Conservation (phyloP, 2,113 vertebrate genomes). For the Megaceryle maxima region DNA sequence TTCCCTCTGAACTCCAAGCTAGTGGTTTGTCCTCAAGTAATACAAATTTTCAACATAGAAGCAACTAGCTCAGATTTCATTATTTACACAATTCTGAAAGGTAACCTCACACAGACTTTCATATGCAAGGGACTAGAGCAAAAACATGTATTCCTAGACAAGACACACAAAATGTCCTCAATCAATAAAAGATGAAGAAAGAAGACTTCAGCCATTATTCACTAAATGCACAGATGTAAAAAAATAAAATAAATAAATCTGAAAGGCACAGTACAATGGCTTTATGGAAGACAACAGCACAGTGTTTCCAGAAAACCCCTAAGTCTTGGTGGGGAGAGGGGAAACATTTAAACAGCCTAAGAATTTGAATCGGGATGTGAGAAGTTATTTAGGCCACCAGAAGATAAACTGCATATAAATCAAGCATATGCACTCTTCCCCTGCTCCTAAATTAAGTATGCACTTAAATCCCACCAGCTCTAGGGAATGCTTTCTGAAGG, state of each 20-base stretch:
- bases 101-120: not conserved
- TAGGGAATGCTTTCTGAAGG: slow-evolving; percentile 5
- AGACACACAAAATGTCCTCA: not conserved
- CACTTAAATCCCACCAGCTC: slow-evolving; percentile 24
- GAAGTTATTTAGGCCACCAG: slow-evolving; percentile 46
- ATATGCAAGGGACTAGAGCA: not conserved
- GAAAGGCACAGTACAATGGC: not conserved
- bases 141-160: not conserved
- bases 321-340: not conserved
- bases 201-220: not conserved
- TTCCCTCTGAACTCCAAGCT: not conserved
- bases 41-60: not conserved
- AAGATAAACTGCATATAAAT: slow-evolving; percentile 46
- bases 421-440: not conserved
- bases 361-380: slow-evolving; percentile 17
- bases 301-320: not conserved
- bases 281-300: slow-evolving; percentile 10
- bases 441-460: slow-evolving; percentile 28
- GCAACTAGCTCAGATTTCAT: not conserved
- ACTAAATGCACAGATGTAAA: not conserved
- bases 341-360: not conserved
- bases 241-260: not conserved
- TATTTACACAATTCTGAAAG: not conserved
- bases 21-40: not conserved
- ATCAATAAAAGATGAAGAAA: not conserved